Evolutionary conservation across 1,140 invertebrate genomes (phyloP).

Genomic region (Bactericera cockerelli): DNA sequence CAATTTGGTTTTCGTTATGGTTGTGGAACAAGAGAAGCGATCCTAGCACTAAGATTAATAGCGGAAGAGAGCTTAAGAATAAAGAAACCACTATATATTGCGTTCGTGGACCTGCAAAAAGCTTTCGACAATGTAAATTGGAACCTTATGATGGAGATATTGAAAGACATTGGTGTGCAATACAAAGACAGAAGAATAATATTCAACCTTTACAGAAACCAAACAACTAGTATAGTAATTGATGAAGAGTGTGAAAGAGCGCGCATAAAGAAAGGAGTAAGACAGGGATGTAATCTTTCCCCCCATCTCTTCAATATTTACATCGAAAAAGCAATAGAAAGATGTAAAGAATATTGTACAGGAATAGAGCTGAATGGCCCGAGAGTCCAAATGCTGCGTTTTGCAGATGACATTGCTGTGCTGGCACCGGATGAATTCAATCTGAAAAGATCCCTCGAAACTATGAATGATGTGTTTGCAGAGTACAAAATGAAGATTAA

Average conservation of each 20-base stretch:
- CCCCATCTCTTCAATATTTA: constrained; percentile 19
- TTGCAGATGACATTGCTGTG: constrained; percentile 8
- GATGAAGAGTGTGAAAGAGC: neutral
- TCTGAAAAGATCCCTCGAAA: constrained; percentile 2
- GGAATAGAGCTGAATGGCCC: neutral
- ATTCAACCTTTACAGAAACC: neutral
- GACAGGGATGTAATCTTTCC: constrained; percentile 17
- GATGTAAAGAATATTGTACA: constrained; percentile 1
- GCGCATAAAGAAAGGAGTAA: constrained; percentile 8
- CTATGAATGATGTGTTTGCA: neutral
- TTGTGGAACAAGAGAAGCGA: constrained; percentile 9
- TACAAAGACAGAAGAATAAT: neutral
- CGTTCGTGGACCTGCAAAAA: constrained; percentile 13
- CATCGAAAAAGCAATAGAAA: constrained; percentile 19
- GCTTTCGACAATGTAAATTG: constrained; percentile 8
- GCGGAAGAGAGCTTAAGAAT: neutral
- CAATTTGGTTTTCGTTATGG: constrained; percentile 14
- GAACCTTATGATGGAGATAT: neutral
- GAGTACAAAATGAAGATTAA: constrained; percentile 8
- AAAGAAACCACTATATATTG: neutral
- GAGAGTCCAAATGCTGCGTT: constrained; percentile 5
- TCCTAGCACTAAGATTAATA: constrained; percentile 2
- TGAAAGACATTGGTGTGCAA: neutral
- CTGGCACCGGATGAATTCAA: neutral
- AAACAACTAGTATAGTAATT: neutral